Evolutionary conservation across 1,140 invertebrate species (phyloP), one percentile per base, ranked within the genome.

Genomic region (Drosophila serrata): DNA sequence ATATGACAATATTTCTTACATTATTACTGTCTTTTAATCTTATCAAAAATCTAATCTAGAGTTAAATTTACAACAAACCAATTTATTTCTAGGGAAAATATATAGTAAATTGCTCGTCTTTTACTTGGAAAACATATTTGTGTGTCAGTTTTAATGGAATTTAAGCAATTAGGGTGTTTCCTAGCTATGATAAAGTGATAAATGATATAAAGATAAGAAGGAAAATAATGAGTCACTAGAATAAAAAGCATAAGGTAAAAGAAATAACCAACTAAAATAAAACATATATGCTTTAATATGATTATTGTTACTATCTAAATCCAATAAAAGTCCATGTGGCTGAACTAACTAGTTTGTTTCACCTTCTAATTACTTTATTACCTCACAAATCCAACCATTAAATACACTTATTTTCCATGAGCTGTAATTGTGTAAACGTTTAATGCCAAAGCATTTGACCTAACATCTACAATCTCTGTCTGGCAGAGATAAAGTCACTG

Each of bases 341-440:
- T 17, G 1, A 17, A 40, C n/a, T 17, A 17, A n/a, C 39, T 40
- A 17, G 7, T 17, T 40, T 17, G 3, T 40, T 9, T 3, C 3
- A n/a, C 3, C 7, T 8, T 40, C 1, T 19, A 19, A 8, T 19
- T 22, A 13, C 17, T 13, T 13, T 22, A 22, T n/a, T 15, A 35
- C 1, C 31, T 8, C 4, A 17, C 22, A 22, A 22, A 22, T 7
- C 31, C 49, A 35, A 6, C 13, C 24, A 39, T 39, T n/a, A 7
- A n/a, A 27, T 33, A 27, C 13, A 39, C 13, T 12, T 1, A 31
- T 9, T 56, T 29, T 22, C 4, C 9, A n/a, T 11, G 4, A 35
- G 9, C 13, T 35, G 11, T 64, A 64, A 49, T 64, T 33, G n/a
- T 15, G 19, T 29, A 69, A 40, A 13, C 43, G 39, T 35, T 72